phyloP scores from a whole-genome alignment of 53 echinoderm and acorn worm species.

The Temnopleurus reevesii region DNA sequence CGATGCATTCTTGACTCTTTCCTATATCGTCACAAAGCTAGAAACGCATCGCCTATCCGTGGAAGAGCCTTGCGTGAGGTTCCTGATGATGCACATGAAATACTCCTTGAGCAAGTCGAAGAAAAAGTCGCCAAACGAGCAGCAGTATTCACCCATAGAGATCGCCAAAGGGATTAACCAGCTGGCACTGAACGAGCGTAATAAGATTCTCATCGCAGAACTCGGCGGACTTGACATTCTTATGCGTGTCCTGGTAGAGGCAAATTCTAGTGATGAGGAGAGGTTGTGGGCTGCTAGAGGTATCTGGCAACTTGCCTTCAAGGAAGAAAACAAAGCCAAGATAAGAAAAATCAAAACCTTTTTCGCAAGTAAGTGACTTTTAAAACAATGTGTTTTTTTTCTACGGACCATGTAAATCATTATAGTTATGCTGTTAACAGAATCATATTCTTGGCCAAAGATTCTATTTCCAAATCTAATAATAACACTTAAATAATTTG shows the following conservation, averaged over 20 bases:
- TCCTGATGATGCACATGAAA: background rate
- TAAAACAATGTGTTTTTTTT: no score
- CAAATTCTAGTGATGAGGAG: slow-evolving; percentile 55
- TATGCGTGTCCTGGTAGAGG: slow-evolving; percentile 58
- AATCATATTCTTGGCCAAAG: no score
- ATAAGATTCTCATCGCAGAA: slow-evolving; percentile 81
- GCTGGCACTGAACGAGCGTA: slow-evolving; percentile 77
- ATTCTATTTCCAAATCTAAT: no score
- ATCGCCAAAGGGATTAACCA: slow-evolving; percentile 75
- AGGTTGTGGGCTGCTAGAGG: slow-evolving; percentile 67
- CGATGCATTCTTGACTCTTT: background rate
- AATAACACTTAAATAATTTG: no score
- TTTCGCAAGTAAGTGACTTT: slow-evolving; percentile 67
- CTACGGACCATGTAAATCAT: no score
- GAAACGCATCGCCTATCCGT: background rate
- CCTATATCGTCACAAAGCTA: background rate
- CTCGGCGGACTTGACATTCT: slow-evolving; percentile 66
- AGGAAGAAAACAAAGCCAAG: slow-evolving; percentile 65
- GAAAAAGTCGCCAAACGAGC: no score
- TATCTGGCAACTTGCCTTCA: slow-evolving; percentile 85
- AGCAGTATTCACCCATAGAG: slow-evolving; percentile 79
- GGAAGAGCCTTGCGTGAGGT: background rate
- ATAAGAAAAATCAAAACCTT: slow-evolving; percentile 60
- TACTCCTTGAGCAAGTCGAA: background rate
- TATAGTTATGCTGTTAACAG: no score